phyloP scores from a whole-genome alignment of 2,888 invertebrate species.

The Chymomyza amoena region DNA sequence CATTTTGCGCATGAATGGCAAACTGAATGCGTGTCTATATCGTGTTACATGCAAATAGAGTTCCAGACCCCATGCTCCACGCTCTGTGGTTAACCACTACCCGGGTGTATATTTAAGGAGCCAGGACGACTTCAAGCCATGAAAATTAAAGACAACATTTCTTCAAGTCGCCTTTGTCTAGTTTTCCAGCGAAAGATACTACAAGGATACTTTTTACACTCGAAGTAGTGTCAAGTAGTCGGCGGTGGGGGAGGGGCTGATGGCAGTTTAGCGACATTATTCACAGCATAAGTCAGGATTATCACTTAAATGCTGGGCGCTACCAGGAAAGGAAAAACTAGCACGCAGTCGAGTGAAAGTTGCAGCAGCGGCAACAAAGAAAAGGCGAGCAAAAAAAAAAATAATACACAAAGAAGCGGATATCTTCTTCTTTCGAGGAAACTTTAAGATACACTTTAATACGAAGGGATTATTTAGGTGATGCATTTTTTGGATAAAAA shows the following conservation, averaged over 20 bases:
- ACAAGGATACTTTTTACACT: background rate
- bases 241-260: background rate
- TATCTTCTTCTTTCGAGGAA: background rate
- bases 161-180: background rate
- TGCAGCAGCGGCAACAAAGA: slow-evolving; percentile 26
- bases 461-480: too few relatives aligned
- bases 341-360: slow-evolving; percentile 46
- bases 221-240: background rate
- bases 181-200: background rate
- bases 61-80: background rate
- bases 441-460: background rate
- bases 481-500: too few relatives aligned
- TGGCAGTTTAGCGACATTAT: slow-evolving; percentile 65
- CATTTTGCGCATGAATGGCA: slow-evolving; percentile 38
- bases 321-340: slow-evolving; percentile 8
- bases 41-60: slow-evolving; percentile 54
- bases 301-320: slow-evolving; percentile 53
- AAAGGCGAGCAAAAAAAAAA: background rate
- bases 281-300: slow-evolving; percentile 69
- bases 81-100: slow-evolving; percentile 27
- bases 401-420: background rate
- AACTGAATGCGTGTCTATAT: slow-evolving; percentile 59
- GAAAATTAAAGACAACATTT: slow-evolving; percentile 14
- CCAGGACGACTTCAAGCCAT: slow-evolving; percentile 4
- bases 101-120: slow-evolving; percentile 6